Evolutionary conservation across 2,888 invertebrate species (phyloP).

Genomic region (Coremacera marginata): DNA sequence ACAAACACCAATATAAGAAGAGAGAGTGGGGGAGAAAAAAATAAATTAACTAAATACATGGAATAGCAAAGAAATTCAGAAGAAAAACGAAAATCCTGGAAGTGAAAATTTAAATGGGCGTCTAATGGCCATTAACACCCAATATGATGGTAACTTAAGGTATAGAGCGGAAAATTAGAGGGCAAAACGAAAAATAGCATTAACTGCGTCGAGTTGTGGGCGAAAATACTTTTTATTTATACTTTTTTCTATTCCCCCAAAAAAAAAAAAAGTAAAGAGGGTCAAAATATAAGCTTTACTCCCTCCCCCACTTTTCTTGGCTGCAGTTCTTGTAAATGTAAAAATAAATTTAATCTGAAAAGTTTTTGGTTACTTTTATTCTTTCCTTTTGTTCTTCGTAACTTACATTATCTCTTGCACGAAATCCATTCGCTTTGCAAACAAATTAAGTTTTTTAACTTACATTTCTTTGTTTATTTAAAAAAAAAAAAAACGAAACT

Average conservation of each 20-base stretch:
- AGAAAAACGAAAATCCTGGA: constrained; percentile 4
- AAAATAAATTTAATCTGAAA: constrained; percentile 20
- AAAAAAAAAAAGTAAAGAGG: constrained; percentile 10
- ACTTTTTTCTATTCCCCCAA: neutral
- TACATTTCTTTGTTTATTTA: neutral
- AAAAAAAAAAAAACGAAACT: neutral
- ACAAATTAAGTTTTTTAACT: neutral
- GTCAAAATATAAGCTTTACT: constrained; percentile 2
- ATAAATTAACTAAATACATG: constrained; percentile 44
- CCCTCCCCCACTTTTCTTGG: neutral
- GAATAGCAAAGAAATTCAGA: neutral
- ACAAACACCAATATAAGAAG: neutral
- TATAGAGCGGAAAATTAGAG: neutral
- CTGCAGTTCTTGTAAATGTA: neutral
- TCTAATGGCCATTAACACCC: constrained; percentile 50
- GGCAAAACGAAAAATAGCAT: too few relatives aligned
- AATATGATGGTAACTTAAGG: constrained; percentile 39
- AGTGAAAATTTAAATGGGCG: constrained; percentile 46
- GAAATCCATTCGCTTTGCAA: neutral
- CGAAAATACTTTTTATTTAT: neutral
- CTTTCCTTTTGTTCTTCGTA: too few relatives aligned
- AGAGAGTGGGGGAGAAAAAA: neutral
- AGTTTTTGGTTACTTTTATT: constrained; percentile 14
- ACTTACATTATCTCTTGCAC: neutral
- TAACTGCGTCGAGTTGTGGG: neutral